Evolutionary conservation across 2,797 vertebrate species (phyloP), one percentile per base, ranked within the genome.

Genomic region (Urocyon cinereoargenteus): DNA sequence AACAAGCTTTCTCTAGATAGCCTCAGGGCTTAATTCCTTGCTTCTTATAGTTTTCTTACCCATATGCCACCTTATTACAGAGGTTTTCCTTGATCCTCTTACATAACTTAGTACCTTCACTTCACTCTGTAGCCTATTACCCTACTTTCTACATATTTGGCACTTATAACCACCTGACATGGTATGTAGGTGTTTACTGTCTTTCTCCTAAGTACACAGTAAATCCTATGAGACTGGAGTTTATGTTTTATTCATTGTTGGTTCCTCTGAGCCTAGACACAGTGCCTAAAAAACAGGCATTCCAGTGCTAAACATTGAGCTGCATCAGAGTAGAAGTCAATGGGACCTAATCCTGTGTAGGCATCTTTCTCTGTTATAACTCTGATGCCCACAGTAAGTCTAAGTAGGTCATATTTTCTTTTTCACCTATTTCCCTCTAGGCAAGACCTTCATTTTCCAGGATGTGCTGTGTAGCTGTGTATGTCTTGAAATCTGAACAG

Each of bases 351-450:
- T 75, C 1, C 36, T 90, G 15, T 19, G 9, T 1, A 53, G 15
- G 21, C 4, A 72, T 78, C 78, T 62, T 93, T 70, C 16, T 81
- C 59, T 82, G 85, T 85, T 82, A 94, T 82, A 94, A 95, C 90
- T 51, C 85, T 14, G 34, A 45, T 26, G 66, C 3, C 81, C 49
- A 49, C 0, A 83, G 62, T 22, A n/a, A 96, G 93, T 49, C 62
- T n/a, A 34, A 85, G 18, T 91, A 84, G 57, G 31, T 26, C 16
- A 82, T 90, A 45, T 96, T 92, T 95, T 81, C 93, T 86, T 94
- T 94, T 34, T 62, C 61, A 91, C 86, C 93, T 85, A 36, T 16
- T 72, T 98, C 79, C 55, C 4, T 9, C 24, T 36, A 96, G 91
- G 73, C 22, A 79, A 6, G 36, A 78, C 24, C 2, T 73, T 34